These are phyloP conservation scores for Lutjanus campechanus DNA, from an alignment of 2,797 vertebrate genomes.

Conservation along the genomic window DNA sequence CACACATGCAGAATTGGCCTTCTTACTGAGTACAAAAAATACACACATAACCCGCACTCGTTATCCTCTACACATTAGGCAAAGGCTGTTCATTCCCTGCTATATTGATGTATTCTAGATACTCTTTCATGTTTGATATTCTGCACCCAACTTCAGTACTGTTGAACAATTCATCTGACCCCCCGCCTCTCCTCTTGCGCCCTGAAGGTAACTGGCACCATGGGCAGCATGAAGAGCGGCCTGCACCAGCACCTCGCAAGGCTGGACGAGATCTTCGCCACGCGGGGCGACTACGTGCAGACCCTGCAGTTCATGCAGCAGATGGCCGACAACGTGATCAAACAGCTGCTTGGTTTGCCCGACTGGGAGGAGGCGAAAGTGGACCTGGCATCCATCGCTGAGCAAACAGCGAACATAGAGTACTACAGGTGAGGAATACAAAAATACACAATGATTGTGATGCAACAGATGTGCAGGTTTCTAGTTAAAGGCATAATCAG, in stretches of 20 bases:
- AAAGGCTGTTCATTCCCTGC: background rate
- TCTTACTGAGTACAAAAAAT: background rate
- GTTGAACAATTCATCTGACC: background rate
- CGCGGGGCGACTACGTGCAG: slow-evolving; percentile 91
- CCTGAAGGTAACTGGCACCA: slow-evolving; percentile 88
- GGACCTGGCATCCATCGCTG: slow-evolving; percentile 86
- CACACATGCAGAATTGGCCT: background rate
- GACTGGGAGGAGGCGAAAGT: slow-evolving; percentile 85
- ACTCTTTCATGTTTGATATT: background rate
- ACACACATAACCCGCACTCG: background rate
- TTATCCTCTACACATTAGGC: background rate
- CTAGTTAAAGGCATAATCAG: no score
- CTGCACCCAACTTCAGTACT: background rate
- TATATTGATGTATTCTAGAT: background rate
- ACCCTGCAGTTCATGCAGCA: slow-evolving; percentile 92
- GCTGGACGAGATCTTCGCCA: slow-evolving; percentile 93
- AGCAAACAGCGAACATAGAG: slow-evolving; percentile 84
- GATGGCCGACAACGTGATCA: slow-evolving; percentile 87
- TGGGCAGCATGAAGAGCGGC: slow-evolving; percentile 86
- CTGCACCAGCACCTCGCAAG: slow-evolving; percentile 90
- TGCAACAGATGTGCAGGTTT: background rate
- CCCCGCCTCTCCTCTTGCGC: background rate
- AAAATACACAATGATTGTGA: background rate
- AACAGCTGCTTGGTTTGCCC: slow-evolving; percentile 91
- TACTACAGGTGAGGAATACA: slow-evolving; percentile 90